Conservation (phyloP, 2,888 invertebrate genomes). For the Gymnocheta viridis region DNA sequence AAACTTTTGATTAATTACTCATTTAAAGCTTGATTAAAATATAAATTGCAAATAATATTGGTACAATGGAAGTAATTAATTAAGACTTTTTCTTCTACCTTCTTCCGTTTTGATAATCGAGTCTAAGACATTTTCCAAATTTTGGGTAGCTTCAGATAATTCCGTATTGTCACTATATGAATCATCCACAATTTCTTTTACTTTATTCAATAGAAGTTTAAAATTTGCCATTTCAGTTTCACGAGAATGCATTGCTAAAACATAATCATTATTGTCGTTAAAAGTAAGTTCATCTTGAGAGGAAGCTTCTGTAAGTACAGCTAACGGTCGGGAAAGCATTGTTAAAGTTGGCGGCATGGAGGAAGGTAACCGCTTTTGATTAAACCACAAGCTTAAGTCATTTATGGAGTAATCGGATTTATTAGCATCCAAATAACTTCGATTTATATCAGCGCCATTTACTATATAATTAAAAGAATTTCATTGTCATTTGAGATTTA, state of each 20-base stretch:
- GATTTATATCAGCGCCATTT: conserved; percentile 81
- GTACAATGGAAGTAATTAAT: conserved; percentile 20
- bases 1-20: conserved; percentile 2
- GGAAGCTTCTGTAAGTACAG: conserved; percentile 59
- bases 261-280: conserved; percentile 15
- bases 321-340: conserved; percentile 33
- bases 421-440: conserved; percentile 81
- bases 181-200: conserved; percentile 81
- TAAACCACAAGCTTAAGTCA: conserved; percentile 81
- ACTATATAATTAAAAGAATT: conserved; percentile 72
- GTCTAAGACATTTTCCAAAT: conserved; percentile 81
- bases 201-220: conserved; percentile 79
- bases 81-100: conserved; percentile 74
- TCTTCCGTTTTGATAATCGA: conserved; percentile 80
- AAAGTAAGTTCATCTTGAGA: conserved; percentile 54
- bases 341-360: conserved; percentile 55
- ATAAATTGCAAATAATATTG: conserved; percentile 43
- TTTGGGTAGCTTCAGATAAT: conserved; percentile 80
- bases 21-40: conserved; percentile 47
- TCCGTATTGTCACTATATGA: conserved; percentile 81
- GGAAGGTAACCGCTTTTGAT: conserved; percentile 74
- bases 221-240: conserved; percentile 81
- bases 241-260: conserved; percentile 71
- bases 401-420: conserved; percentile 81
- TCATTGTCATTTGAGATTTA: neutral